These are phyloP conservation scores for Hystrix brachyura DNA, from an alignment of 2,113 vertebrate genomes.

Conservation along the genomic window DNA sequence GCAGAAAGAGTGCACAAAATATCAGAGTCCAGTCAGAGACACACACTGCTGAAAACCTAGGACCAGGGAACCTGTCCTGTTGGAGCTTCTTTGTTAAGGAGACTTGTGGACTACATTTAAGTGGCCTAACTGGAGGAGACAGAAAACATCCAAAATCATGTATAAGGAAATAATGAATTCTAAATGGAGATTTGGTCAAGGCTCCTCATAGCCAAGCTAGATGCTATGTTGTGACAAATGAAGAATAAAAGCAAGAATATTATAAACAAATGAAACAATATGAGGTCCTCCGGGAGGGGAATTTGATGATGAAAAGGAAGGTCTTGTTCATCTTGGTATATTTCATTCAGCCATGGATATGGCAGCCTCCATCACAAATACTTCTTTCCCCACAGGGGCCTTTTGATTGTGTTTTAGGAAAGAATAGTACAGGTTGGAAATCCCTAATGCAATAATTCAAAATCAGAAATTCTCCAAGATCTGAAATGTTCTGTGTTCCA, in stretches of 20 bases:
- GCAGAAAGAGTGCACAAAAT: background rate
- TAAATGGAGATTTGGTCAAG: background rate
- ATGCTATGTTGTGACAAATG: background rate
- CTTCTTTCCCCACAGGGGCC: background rate
- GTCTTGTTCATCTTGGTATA: background rate
- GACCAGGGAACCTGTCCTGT: background rate
- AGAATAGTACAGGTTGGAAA: background rate
- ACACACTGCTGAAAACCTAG: background rate
- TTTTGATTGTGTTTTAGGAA: background rate
- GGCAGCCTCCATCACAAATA: background rate
- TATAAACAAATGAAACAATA: background rate
- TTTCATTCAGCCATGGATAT: background rate
- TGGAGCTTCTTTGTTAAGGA: background rate
- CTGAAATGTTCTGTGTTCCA: background rate
- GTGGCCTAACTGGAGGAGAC: background rate
- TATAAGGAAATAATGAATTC: background rate
- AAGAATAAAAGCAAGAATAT: background rate
- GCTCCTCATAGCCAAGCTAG: background rate
- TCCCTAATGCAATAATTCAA: background rate
- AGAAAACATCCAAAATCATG: background rate
- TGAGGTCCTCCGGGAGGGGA: background rate
- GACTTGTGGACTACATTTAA: background rate
- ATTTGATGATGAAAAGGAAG: background rate
- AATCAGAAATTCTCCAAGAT: background rate
- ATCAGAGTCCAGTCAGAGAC: background rate